Percentiles rank a stretch among this genome's conserved stretches.
phyloP scores from a whole-genome alignment of 2,797 vertebrate species.

The Alauda arvensis region DNA sequence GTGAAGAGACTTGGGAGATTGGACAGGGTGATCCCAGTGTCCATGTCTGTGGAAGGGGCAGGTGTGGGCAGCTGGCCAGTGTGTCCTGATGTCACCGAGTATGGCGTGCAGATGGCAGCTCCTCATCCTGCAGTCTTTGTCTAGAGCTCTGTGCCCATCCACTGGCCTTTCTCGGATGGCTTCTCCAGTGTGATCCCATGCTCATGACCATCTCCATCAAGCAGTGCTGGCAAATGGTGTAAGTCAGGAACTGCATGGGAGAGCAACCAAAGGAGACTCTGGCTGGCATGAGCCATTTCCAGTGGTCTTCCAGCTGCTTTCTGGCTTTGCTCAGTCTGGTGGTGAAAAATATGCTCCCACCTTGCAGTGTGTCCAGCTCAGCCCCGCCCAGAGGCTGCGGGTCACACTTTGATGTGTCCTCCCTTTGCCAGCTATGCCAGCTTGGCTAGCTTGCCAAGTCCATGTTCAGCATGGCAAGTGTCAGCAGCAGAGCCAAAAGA shows the following conservation, averaged over 20 bases:
- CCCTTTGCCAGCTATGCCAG: neutral
- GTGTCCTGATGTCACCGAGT: neutral
- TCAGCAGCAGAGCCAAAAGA: neutral
- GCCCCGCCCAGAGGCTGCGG: neutral
- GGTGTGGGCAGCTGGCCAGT: accelerated
- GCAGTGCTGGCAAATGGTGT: neutral
- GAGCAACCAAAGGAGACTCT: accelerated
- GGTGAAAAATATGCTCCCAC: neutral
- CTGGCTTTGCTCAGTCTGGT: neutral
- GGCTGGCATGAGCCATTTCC: neutral
- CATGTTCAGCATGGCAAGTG: neutral
- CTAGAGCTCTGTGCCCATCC: neutral
- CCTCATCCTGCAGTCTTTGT: neutral
- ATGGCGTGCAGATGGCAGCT: neutral
- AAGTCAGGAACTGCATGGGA: accelerated
- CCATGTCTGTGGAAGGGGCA: neutral
- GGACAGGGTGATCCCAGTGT: neutral
- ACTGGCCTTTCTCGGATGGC: neutral
- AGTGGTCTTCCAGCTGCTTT: neutral
- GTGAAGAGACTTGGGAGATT: neutral
- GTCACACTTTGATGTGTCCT: neutral
- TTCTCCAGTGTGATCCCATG: neutral
- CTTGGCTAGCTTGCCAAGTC: neutral
- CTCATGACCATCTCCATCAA: neutral
- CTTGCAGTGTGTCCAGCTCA: neutral